Evolutionary conservation across 92 coral and sea anemone genomes (phyloP), one percentile per base, ranked within the genome.

Genomic region (Epizoanthus rinbou): DNA sequence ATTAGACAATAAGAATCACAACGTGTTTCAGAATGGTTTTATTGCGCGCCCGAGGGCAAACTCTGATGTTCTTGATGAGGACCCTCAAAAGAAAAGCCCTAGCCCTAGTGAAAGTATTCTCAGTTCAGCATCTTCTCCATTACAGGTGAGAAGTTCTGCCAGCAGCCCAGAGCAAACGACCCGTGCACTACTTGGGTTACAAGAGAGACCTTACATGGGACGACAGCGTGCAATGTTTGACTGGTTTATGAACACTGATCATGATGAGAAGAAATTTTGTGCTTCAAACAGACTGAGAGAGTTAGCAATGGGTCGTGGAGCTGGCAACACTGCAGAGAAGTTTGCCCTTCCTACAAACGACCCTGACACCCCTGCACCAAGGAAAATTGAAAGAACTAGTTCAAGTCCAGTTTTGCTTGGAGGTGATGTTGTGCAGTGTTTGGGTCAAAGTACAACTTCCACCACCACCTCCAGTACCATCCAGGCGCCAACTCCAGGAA

Each of bases 261-360:
- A 28, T 28, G 31, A 62, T 37, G 92, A 89, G 57, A 57, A 69
- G 47, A 91, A 89, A 57, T 93, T 91, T 22, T 81, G 91, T 79
- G 98, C 98, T 50, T 90, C 93, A 45, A 87, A 93, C 57, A 89
- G 90, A 82, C 64, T 93, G 33, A 91, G 86, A 67, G 90, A 91
- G 73, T 89, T 93, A 3, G 98, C 98, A 18, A 87, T 85, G 62
- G 80, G 85, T 70, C 90, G 84, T 74, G 25, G 63, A 28, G 64
- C 54, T 43, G 90, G 70, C 22, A 79, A 63, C 23, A 75, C 9
- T 14, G 43, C 19, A 10, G 66, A 84, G 16, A 73, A 22, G 17
- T 8, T 18, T 15, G 21, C 69, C 45, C 8, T 39, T 14, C 25
- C 82, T 19, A 11, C 11, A 23, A 21, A 57, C 15, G 62, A 57